Conservation (phyloP, 2,113 vertebrate species). For the Mungos mungo region DNA sequence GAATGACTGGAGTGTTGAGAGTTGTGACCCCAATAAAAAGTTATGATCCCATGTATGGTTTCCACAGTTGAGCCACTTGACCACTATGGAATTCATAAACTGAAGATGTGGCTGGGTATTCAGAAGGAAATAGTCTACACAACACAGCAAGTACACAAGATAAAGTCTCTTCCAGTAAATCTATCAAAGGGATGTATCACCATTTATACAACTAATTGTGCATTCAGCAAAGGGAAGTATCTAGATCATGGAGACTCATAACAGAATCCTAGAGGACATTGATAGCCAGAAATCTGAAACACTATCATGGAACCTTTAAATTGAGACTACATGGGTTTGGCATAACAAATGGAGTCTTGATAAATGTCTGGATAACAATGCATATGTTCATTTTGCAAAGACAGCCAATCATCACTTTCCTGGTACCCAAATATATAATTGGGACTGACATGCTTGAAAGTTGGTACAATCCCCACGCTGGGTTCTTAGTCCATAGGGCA, state of each 20-base stretch:
- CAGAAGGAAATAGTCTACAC: not conserved
- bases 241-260: not conserved
- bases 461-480: not conserved
- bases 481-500: not conserved
- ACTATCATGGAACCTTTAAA: not conserved
- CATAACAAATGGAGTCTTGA: not conserved
- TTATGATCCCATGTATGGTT: not conserved
- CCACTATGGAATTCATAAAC: not conserved
- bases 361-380: not conserved
- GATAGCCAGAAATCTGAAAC: not conserved
- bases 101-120: not conserved
- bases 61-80: not conserved
- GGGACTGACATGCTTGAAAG: not conserved
- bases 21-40: not conserved
- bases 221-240: not conserved
- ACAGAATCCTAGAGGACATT: not conserved
- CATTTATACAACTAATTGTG: not conserved
- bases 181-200: not conserved
- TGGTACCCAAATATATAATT: not conserved
- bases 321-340: rapidly evolving
- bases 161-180: not conserved
- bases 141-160: not conserved
- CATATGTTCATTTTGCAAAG: not conserved
- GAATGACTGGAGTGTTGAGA: not conserved
- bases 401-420: not conserved